These are phyloP conservation scores for Sinohyriopsis cumingii DNA, from an alignment of 2,888 invertebrate species.

Conservation along the genomic window DNA sequence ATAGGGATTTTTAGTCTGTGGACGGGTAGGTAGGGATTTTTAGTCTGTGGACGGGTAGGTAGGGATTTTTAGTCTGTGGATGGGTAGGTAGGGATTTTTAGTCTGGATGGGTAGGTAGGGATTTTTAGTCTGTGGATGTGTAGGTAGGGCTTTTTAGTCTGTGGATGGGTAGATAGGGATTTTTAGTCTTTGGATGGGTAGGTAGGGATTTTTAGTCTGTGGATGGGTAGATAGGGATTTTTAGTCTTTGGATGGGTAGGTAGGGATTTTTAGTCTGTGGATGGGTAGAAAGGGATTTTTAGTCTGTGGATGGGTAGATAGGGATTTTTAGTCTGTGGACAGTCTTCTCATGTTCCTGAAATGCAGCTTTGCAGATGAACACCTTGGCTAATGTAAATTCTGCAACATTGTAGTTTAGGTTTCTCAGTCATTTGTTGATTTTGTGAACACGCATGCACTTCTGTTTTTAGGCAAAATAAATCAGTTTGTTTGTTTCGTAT, in stretches of 20 bases:
- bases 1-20: conserved; percentile 4
- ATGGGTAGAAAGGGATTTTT: too few species aligned
- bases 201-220: conserved; percentile 8
- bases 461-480: too few species aligned
- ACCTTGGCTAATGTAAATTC: too few species aligned
- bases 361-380: too few species aligned
- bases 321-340: neutral
- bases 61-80: neutral
- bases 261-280: neutral
- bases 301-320: conserved; percentile 75
- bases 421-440: too few species aligned
- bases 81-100: too few species aligned
- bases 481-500: too few species aligned
- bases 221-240: conserved; percentile 72
- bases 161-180: conserved; percentile 73
- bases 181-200: conserved; percentile 71
- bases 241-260: conserved; percentile 71
- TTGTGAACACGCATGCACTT: too few species aligned
- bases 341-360: too few species aligned
- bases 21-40: conserved; percentile 67
- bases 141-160: too few species aligned
- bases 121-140: neutral
- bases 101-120: conserved; percentile 75
- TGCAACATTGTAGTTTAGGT: too few species aligned
- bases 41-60: conserved; percentile 66